Percentiles rank a stretch among this genome's conserved stretches.
phyloP scores from a whole-genome alignment of 2,888 invertebrate species.

The Drosophila longiperda region DNA sequence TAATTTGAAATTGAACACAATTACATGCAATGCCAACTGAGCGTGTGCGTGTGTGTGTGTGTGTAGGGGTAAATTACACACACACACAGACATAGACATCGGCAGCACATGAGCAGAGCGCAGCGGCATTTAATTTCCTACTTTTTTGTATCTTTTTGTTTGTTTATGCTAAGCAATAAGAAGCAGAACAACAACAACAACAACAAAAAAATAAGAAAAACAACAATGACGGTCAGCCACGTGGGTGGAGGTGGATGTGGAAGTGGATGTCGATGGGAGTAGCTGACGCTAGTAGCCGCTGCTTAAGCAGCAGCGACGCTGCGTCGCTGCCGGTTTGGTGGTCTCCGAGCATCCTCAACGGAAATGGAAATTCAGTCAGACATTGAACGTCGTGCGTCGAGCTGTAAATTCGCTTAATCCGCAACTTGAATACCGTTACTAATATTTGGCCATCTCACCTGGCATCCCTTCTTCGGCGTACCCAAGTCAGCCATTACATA shows the following conservation, averaged over 20 bases:
- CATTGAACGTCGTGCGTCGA: conserved; percentile 65
- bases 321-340: conserved; percentile 19
- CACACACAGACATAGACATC: conserved; percentile 5
- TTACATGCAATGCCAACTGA: conserved; percentile 32
- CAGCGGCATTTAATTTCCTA: conserved; percentile 55
- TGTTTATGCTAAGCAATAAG: conserved; percentile 68
- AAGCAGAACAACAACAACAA: conserved; percentile 26
- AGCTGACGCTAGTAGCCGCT: conserved; percentile 17
- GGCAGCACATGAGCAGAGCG: conserved; percentile 36
- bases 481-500: background rate
- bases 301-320: conserved; percentile 24
- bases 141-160: conserved; percentile 31
- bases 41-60: conserved; percentile 17
- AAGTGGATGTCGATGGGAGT: conserved; percentile 30
- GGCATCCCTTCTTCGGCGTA: background rate
- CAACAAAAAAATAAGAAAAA: conserved; percentile 48
- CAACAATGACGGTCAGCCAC: conserved; percentile 51
- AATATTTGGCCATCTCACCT: conserved; percentile 13
- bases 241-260: conserved; percentile 50
- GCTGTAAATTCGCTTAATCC: conserved; percentile 50
- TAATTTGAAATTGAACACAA: conserved; percentile 27
- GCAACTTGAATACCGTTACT: conserved; percentile 4
- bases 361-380: conserved; percentile 73
- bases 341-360: conserved; percentile 65
- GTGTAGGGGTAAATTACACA: background rate